Evolutionary conservation across 1,140 invertebrate species (phyloP), one percentile per base, ranked within the genome.

Genomic region (Chionoecetes opilio): DNA sequence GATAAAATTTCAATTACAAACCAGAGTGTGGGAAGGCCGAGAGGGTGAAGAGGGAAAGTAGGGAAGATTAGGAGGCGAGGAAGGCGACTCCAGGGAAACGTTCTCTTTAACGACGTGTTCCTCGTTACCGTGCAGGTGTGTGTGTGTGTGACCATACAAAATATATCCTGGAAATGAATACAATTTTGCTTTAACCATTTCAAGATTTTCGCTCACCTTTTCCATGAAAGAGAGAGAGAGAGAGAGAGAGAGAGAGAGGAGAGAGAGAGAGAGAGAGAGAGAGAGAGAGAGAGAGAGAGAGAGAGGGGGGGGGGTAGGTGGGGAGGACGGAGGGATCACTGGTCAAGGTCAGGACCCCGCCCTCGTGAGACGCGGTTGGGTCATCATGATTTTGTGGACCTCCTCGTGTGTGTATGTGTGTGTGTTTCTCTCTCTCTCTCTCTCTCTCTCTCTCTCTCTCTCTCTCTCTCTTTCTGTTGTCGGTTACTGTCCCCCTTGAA

Each of bases 341-440:
- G 63, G 63, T 75, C 63, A 75, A 75, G 63, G 63, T n/a, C 32
- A 87, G 32, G 32, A 87, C 32, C 37, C 21, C 85, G 34, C 37
- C 37, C 34, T 87, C 32, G 26, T 37, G 37, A n/a, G 34, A 38
- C 11, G 26, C 32, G 34, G 85, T 35, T 87, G 21, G 21, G 87
- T 87, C 85, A 38, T 87, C 32, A 87, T 87, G 37, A 37, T 26
- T 87, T 87, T 87, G 85, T 87, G 37, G 37, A 75, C 63, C n/a
- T n/a, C 63, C 63, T 75, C 26, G 21, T n/a, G 21, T n/a, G 5
- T 8, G 21, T n/a, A 0, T 8, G 21, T 75, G 21, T 75, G 21
- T 75, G 21, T 75, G 21, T 75, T 26, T 75, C 63, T 75, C 63
- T 75, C 63, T 75, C 63, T 75, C 8, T 63, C 53, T 63, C 53